Evolutionary conservation across 2,888 invertebrate genomes (phyloP), one percentile per base, ranked within the genome.

Genomic region (Campoletis raptor): DNA sequence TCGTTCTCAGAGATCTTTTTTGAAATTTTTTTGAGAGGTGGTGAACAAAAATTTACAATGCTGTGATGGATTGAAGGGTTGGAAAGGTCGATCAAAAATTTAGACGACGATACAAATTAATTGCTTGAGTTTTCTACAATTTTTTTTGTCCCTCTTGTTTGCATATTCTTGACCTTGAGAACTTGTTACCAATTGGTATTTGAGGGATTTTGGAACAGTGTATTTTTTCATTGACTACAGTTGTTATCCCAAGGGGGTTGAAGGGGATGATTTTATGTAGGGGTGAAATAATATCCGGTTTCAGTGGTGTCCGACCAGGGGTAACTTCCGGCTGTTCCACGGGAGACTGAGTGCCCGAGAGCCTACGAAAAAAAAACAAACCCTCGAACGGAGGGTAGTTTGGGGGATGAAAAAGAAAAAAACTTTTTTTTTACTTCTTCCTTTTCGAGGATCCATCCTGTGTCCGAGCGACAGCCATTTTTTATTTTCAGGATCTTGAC

Each of bases 211-310:
- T 61, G 12, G 30, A 61, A 61, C 15, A 7, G 15, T 61, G 3
- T 30, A 15, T 15, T 30, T 30, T 57, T 30, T 30, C 15, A 61
- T 61, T 30, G 61, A 30, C 30, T 30, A 30, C 61, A 15, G 12
- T 30, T 30, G 57, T 57, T 57, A 15, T 61, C 61, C 61, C 61
- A 15, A 30, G 30, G 61, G 61, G 61, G 30, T 7, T 30, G 61
- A 30, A 61, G 61, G 61, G 61, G 6, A 30, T 30, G 6, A 10
- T 61, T 67, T 40, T 4, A 5, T 12, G 40, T 21, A 1, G 37
- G 66, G 36, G 40, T 21, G 78, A 79, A 84, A 87, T 87, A 85
- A 87, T 87, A 87, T 87, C 88, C 87, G 85, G 85, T 78, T 15
- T 61, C 30, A 15, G 15, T 61, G 30, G 30, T 30, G 15, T 61